These are phyloP conservation scores for Ectropis grisescens DNA, from an alignment of 1,140 invertebrate species.

Conservation along the genomic window DNA sequence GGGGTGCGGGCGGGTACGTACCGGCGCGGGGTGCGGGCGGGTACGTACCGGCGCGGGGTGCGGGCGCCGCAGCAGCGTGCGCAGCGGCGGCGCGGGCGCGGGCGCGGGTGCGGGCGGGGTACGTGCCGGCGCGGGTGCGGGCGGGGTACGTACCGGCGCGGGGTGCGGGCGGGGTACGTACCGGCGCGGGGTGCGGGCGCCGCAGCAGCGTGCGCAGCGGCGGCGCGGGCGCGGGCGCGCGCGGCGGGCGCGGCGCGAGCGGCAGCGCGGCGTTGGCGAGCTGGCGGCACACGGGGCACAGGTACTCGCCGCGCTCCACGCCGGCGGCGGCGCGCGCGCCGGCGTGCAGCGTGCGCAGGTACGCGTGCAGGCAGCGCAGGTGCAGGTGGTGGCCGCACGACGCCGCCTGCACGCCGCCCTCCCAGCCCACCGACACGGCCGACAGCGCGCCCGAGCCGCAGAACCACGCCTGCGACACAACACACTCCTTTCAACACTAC, in stretches of 20 bases:
- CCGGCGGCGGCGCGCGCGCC: slow-evolving; percentile 78
- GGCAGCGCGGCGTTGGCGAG: slow-evolving; percentile 94
- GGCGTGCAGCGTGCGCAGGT: slow-evolving; percentile 85
- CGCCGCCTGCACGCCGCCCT: slow-evolving; percentile 94
- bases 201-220: no score
- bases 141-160: no score
- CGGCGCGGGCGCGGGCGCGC: slow-evolving; percentile 73
- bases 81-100: slow-evolving; percentile 7
- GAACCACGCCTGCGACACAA: no score
- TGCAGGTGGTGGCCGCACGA: slow-evolving; percentile 97
- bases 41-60: slow-evolving; percentile 73
- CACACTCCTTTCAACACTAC: no score
- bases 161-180: no score
- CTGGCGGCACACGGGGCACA: slow-evolving; percentile 94
- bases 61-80: slow-evolving; percentile 73
- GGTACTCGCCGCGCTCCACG: slow-evolving; percentile 90
- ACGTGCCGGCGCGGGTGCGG: slow-evolving; percentile 19
- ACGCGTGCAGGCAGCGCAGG: slow-evolving; percentile 91
- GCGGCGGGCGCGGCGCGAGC: slow-evolving; percentile 83
- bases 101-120: slow-evolving; percentile 10
- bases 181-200: no score
- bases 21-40: not conserved
- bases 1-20: no score
- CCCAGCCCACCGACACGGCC: slow-evolving; percentile 90
- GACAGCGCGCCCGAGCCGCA: no score